Conservation (phyloP, 1,140 invertebrate genomes). For the Melipona quadrifasciata region DNA sequence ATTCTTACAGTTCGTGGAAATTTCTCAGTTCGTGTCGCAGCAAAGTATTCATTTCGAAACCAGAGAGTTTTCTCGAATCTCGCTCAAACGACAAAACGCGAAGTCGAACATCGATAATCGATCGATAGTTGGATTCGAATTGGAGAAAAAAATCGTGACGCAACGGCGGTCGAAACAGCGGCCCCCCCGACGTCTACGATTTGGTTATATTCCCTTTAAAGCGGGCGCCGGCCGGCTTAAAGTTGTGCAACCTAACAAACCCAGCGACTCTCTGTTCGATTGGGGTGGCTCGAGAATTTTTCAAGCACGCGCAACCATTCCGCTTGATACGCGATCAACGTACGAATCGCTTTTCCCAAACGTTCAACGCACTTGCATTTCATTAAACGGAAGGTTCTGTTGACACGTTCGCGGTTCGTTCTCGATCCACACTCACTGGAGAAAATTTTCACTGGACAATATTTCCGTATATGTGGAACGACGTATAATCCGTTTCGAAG, state of each 20-base stretch:
- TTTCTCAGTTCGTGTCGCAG: not conserved
- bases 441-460: not conserved
- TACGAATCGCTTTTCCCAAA: not conserved
- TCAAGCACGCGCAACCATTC: not conserved
- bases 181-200: slow-evolving; percentile 49
- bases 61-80: not conserved
- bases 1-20: not conserved
- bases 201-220: slow-evolving; percentile 79
- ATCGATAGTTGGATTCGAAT: not conserved
- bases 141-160: not conserved
- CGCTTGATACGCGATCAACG: not conserved
- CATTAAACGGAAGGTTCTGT: not conserved
- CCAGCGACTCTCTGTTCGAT: slow-evolving; percentile 50
- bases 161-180: not conserved
- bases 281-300: slow-evolving; percentile 43
- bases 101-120: not conserved
- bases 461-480: not conserved
- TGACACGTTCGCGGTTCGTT: not conserved
- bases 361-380: not conserved
- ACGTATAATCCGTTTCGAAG: slow-evolving; percentile 14
- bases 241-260: slow-evolving; percentile 55
- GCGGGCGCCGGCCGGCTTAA: slow-evolving; percentile 78
- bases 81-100: not conserved
- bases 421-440: not conserved
- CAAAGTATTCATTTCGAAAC: slow-evolving; percentile 8